A percentile compares a stretch with the other conserved stretches of the same genome.
Conservation (phyloP, 2,888 invertebrate species). For the Steinernema scapterisci region DNA sequence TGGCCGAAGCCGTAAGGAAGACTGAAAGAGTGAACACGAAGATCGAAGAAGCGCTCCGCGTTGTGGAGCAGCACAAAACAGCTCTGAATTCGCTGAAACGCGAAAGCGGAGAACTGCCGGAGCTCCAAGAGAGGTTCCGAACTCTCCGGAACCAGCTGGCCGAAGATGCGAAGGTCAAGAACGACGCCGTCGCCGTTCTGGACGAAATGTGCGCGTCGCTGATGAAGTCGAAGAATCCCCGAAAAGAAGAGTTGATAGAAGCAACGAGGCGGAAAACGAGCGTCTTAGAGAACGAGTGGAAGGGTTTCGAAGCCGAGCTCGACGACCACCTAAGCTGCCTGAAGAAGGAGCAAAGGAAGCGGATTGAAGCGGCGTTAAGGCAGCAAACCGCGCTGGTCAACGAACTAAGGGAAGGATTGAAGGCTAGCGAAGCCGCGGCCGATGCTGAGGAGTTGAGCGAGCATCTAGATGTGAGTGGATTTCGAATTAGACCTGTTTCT, state of each 20-base stretch:
- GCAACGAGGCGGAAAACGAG: slow-evolving; percentile 46
- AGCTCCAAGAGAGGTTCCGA: slow-evolving; percentile 25
- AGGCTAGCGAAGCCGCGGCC: slow-evolving; percentile 69
- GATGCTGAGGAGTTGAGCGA: slow-evolving; percentile 92
- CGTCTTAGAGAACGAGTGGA: slow-evolving; percentile 54
- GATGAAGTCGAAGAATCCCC: slow-evolving; percentile 15
- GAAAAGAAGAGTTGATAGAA: slow-evolving; percentile 34
- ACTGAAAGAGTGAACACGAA: slow-evolving; percentile 6
- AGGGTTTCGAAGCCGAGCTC: slow-evolving; percentile 43
- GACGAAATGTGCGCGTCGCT: slow-evolving; percentile 37
- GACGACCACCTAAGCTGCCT: slow-evolving; percentile 41
- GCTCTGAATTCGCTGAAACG: slow-evolving; percentile 9
- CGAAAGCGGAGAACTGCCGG: slow-evolving; percentile 29
- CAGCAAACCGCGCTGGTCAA: slow-evolving; percentile 45
- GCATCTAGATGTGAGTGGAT: slow-evolving; percentile 77
- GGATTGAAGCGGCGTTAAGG: slow-evolving; percentile 44
- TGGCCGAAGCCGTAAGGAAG: not conserved
- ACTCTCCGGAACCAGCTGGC: not conserved
- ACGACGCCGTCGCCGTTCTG: slow-evolving; percentile 40
- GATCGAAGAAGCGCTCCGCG: not conserved
- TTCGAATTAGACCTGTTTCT: not conserved
- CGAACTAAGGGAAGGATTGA: slow-evolving; percentile 50
- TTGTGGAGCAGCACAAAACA: not conserved
- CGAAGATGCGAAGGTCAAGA: slow-evolving; percentile 26
- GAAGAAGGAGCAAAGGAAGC: slow-evolving; percentile 40